Conservation (phyloP, 2,797 vertebrate species). For the Karalla daura region DNA sequence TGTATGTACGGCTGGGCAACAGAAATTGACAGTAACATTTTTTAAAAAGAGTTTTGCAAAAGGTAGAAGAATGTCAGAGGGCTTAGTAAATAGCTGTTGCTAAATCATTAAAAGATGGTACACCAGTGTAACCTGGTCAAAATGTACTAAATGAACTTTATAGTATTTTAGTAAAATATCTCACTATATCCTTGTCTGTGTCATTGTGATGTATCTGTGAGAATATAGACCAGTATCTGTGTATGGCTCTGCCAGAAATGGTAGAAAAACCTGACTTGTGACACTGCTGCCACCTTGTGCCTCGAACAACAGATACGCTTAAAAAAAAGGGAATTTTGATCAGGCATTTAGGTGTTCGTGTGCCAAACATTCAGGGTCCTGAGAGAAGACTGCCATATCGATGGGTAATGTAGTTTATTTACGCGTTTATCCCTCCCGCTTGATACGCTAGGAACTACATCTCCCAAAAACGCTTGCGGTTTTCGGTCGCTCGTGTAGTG, state of each 20-base stretch:
- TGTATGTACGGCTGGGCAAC: too few species aligned
- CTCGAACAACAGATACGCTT: background rate
- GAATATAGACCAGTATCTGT: background rate
- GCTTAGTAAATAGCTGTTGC: too few species aligned
- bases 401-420: slow-evolving; percentile 63
- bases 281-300: slow-evolving; percentile 63
- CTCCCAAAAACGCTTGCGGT: slow-evolving; percentile 58
- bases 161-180: too few species aligned
- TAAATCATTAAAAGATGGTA: too few species aligned
- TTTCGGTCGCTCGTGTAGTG: slow-evolving; percentile 25
- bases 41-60: too few species aligned
- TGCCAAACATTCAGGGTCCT: slow-evolving; percentile 55
- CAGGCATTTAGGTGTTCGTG: slow-evolving; percentile 62
- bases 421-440: accelerated
- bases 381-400: accelerated
- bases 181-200: too few species aligned
- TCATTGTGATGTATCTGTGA: background rate
- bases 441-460: slow-evolving; percentile 50
- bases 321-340: slow-evolving; percentile 18
- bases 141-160: too few species aligned
- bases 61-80: too few species aligned
- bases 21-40: too few species aligned
- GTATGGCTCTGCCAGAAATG: background rate
- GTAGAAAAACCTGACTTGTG: background rate
- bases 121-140: too few species aligned